phyloP scores from a whole-genome alignment of 2,113 vertebrate genomes.

The Trematomus loennbergii region DNA sequence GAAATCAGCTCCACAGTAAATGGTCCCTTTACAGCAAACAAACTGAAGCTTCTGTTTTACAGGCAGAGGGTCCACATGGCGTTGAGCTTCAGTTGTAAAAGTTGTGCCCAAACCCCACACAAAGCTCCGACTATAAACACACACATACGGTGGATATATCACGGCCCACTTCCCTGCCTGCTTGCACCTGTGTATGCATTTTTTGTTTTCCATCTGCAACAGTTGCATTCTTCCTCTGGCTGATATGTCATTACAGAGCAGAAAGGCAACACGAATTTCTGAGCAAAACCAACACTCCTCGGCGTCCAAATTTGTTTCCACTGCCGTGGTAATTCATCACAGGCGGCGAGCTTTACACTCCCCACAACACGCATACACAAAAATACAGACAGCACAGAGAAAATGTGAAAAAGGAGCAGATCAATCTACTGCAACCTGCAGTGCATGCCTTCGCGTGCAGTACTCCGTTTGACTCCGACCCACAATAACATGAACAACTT shows the following conservation, averaged over 20 bases:
- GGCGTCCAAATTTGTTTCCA: conserved; percentile 68
- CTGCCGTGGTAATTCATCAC: conserved; percentile 71
- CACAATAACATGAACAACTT: conserved; percentile 71
- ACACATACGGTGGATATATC: conserved; percentile 28
- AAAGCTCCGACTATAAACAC: conserved; percentile 24
- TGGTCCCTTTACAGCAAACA: conserved; percentile 24
- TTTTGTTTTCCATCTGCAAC: conserved; percentile 58
- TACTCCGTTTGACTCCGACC: conserved; percentile 71
- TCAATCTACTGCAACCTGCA: conserved; percentile 68
- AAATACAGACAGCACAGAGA: conserved; percentile 42
- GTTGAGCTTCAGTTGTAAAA: conserved; percentile 28
- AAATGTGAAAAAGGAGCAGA: conserved; percentile 60
- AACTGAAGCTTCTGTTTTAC: conserved; percentile 51
- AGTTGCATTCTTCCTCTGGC: conserved; percentile 57
- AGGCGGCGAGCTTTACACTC: conserved; percentile 53
- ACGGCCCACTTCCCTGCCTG: conserved; percentile 55
- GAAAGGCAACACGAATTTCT: conserved; percentile 59
- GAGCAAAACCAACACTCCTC: conserved; percentile 65
- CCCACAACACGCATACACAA: conserved; percentile 43
- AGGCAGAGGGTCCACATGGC: conserved; percentile 50
- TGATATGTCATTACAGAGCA: conserved; percentile 64
- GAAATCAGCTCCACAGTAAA: conserved; percentile 22
- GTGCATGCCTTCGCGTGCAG: conserved; percentile 63
- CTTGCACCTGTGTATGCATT: conserved; percentile 23
- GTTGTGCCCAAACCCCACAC: conserved; percentile 27